Evolutionary conservation across 2,113 vertebrate species (phyloP).

Genomic region (Agelaius tricolor): DNA sequence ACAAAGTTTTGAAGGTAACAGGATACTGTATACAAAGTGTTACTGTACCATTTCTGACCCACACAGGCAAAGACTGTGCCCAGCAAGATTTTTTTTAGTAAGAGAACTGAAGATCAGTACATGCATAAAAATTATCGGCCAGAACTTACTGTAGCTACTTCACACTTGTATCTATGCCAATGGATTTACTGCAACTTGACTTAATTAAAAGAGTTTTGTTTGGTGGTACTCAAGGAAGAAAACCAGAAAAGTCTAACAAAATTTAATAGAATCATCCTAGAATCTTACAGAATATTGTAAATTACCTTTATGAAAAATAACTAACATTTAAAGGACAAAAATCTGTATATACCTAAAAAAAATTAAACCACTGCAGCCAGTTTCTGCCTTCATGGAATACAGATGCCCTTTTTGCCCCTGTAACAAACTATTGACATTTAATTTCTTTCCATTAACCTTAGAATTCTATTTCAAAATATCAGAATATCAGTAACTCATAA

Average conservation of each 20-base stretch:
- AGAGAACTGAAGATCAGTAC: fast-evolving
- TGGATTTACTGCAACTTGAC: background rate
- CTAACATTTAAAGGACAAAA: background rate
- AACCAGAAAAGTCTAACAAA: background rate
- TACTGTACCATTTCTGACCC: background rate
- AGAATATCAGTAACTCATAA: background rate
- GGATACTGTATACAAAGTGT: fast-evolving
- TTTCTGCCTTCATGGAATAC: background rate
- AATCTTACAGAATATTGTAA: fast-evolving
- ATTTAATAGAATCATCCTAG: background rate
- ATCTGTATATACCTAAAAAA: fast-evolving
- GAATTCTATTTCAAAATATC: background rate
- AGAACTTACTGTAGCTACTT: background rate
- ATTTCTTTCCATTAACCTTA: background rate
- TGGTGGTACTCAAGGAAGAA: background rate
- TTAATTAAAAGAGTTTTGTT: background rate
- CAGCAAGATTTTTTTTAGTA: fast-evolving
- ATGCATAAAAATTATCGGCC: fast-evolving
- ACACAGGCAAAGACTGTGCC: fast-evolving
- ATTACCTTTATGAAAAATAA: fast-evolving
- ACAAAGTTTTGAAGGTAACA: too few relatives aligned
- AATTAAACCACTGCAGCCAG: background rate
- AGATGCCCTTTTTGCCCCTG: background rate
- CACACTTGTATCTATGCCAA: fast-evolving
- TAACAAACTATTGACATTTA: background rate